phyloP scores from a whole-genome alignment of 23 tunicate genomes.

The Clavelina lepadiformis region DNA sequence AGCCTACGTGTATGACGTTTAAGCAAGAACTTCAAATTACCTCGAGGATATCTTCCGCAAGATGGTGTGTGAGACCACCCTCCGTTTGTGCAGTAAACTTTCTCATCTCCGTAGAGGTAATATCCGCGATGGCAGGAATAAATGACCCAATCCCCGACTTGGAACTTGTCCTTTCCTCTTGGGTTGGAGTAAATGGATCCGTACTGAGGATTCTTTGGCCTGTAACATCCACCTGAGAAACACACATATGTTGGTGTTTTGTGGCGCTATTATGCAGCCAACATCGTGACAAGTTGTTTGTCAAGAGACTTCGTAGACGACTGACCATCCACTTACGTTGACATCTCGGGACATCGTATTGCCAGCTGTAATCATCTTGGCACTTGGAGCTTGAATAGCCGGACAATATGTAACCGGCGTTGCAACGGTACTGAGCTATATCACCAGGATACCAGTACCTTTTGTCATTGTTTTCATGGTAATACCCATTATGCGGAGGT shows the following conservation, averaged over 20 bases:
- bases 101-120: slow-evolving; percentile 2
- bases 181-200: slow-evolving; percentile 14
- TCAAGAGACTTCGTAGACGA: no score
- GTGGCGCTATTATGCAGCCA: no score
- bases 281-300: no score
- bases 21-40: no score
- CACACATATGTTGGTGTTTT: no score
- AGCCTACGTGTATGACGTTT: no score
- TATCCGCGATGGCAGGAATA: slow-evolving; percentile 20
- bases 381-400: slow-evolving; percentile 17
- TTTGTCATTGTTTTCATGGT: no score
- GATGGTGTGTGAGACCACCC: slow-evolving; percentile 15
- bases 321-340: no score
- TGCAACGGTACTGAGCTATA: no score
- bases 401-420: no score
- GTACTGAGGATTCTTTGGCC: slow-evolving; percentile 14
- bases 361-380: slow-evolving; percentile 13
- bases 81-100: slow-evolving; percentile 5
- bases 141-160: slow-evolving; percentile 6
- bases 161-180: neutral
- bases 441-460: no score
- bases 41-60: slow-evolving; percentile 13
- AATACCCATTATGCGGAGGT: no score
- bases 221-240: slow-evolving; percentile 16
- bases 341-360: slow-evolving; percentile 14